A percentile compares a stretch with the other conserved stretches of the same genome.
Conservation (phyloP, 2,888 invertebrate genomes). For the Ptychoptera contaminata region DNA sequence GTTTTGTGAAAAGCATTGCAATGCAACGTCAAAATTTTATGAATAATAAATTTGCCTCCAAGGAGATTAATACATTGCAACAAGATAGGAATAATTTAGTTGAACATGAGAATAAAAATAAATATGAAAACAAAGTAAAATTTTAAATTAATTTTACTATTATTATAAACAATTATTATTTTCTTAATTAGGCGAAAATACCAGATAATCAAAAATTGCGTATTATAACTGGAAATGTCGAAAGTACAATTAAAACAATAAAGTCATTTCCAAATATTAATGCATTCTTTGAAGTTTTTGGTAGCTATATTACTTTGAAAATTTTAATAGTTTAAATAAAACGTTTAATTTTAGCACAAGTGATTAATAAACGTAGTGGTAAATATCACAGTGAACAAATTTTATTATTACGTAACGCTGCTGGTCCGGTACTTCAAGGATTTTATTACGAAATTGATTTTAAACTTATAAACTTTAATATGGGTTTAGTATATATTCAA, state of each 20-base stretch:
- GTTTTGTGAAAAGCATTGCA: too few species aligned
- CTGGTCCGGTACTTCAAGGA: conserved; percentile 23
- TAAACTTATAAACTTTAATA: conserved; percentile 8
- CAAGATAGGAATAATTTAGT: too few species aligned
- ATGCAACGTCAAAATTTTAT: too few species aligned
- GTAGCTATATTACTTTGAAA: conserved; percentile 12
- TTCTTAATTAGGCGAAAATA: not conserved
- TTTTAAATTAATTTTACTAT: too few species aligned
- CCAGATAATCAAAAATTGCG: conserved; percentile 13
- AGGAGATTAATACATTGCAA: too few species aligned
- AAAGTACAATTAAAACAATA: conserved; percentile 20
- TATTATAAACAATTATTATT: not conserved
- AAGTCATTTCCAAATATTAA: conserved; percentile 9
- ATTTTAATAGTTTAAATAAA: not conserved
- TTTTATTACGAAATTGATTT: conserved; percentile 21
- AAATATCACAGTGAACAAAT: conserved; percentile 18
- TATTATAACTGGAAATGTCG: conserved; percentile 20
- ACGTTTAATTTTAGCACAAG: conserved; percentile 15
- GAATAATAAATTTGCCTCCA: too few species aligned
- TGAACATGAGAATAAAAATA: too few species aligned
- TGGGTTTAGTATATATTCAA: conserved; percentile 8
- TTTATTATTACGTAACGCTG: conserved; percentile 18
- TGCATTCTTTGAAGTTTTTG: conserved; percentile 24
- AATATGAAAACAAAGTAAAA: too few species aligned
- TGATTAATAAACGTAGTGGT: conserved; percentile 19